Conservation (phyloP, 2,888 invertebrate species). For the Drosophila gaucha region DNA sequence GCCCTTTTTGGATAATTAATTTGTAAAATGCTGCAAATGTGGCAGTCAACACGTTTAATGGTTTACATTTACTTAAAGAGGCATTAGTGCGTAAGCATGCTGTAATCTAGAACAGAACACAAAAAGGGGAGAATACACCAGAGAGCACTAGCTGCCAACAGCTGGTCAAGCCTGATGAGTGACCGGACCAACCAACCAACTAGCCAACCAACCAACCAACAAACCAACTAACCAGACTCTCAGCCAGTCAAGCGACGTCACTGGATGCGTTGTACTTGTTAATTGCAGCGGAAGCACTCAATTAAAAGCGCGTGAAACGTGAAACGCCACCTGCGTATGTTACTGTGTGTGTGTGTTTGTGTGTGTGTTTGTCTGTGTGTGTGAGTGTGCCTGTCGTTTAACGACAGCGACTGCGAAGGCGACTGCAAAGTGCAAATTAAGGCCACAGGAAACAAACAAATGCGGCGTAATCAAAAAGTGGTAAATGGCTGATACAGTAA, state of each 20-base stretch:
- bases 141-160: conserved; percentile 17
- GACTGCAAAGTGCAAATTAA: conserved; percentile 62
- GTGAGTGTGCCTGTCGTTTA: conserved; percentile 50
- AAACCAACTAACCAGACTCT: conserved; percentile 21
- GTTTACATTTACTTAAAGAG: conserved; percentile 66
- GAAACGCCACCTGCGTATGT: conserved; percentile 69
- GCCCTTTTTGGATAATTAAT: conserved; percentile 41
- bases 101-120: conserved; percentile 50
- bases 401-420: conserved; percentile 37
- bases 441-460: conserved; percentile 77
- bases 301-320: conserved; percentile 79
- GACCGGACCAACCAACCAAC: conserved; percentile 18
- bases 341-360: conserved; percentile 9
- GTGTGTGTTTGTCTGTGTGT: conserved; percentile 2
- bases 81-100: conserved; percentile 74
- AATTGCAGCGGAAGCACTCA: conserved; percentile 80
- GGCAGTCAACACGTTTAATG: conserved; percentile 74
- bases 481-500: conserved; percentile 73
- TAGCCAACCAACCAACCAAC: conserved; percentile 8
- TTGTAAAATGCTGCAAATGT: conserved; percentile 40
- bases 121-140: conserved; percentile 28
- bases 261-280: conserved; percentile 73
- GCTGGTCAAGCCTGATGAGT: conserved; percentile 38
- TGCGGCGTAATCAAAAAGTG: conserved; percentile 79
- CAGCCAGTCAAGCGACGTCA: conserved; percentile 49